A percentile compares a stretch with the other conserved stretches of the same genome.
Conservation (phyloP, 2,113 vertebrate genomes). For the Entomyzon cyanotis region DNA sequence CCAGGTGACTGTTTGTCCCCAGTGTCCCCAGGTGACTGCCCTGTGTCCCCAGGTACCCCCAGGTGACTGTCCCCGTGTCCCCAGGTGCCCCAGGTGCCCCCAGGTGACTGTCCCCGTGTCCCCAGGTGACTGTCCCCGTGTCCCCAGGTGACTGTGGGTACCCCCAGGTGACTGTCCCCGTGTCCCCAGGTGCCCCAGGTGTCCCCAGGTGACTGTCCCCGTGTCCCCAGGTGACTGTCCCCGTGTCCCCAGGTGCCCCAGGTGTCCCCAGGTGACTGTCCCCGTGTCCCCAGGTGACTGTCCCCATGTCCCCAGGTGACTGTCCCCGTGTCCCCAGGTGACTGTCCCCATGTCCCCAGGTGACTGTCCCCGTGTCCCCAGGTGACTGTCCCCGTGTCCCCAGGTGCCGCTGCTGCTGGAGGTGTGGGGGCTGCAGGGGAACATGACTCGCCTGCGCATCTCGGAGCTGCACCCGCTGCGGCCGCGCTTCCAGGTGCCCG, state of each 20-base stretch:
- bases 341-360: neutral
- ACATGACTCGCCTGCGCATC: neutral
- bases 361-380: neutral
- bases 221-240: neutral
- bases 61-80: no score
- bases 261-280: neutral
- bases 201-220: no score
- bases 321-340: neutral
- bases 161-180: no score
- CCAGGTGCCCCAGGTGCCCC: no score
- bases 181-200: neutral
- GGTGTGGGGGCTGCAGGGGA: neutral
- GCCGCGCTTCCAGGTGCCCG: neutral
- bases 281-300: no score
- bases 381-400: neutral
- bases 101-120: no score
- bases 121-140: no score
- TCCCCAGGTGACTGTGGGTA: no score
- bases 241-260: neutral
- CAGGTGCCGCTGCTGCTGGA: neutral
- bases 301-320: neutral
- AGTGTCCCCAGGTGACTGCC: no score
- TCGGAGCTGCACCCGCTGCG: neutral
- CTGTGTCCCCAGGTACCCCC: no score
- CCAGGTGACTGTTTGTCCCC: no score